A percentile compares a stretch with the other conserved stretches of the same genome.
These are phyloP conservation scores for Phodopus roborovskii DNA, from an alignment of 2,113 vertebrate genomes.

Conservation along the genomic window DNA sequence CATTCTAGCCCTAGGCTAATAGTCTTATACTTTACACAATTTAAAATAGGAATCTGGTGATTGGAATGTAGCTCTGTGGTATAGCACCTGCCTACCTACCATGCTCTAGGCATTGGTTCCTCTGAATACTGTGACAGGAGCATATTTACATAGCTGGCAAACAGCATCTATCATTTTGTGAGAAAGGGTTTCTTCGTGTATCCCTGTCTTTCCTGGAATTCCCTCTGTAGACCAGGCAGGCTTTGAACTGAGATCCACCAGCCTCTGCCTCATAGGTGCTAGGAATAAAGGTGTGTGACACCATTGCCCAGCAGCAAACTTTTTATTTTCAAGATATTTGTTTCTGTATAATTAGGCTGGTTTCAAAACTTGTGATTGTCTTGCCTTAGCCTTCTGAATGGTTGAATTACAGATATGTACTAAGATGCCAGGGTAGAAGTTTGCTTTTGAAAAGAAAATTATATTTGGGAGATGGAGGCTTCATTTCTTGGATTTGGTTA, in stretches of 20 bases:
- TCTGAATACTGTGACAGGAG: neutral
- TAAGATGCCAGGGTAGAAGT: neutral
- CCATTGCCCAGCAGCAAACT: neutral
- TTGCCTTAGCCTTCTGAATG: neutral
- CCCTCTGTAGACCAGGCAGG: neutral
- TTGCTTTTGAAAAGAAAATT: constrained; percentile 46
- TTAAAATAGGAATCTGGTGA: neutral
- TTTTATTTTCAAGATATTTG: neutral
- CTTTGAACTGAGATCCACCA: neutral
- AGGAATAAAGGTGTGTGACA: neutral
- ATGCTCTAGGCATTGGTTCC: neutral
- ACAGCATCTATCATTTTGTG: neutral
- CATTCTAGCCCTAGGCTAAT: neutral
- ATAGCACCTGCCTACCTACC: neutral
- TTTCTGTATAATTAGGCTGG: neutral
- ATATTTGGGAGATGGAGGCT: constrained; percentile 10
- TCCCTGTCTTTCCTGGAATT: neutral
- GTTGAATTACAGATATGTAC: neutral
- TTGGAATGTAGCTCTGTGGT: neutral
- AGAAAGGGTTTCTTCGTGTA: neutral
- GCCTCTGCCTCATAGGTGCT: too few relatives aligned
- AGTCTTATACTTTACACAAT: neutral
- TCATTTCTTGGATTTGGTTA: constrained; percentile 49
- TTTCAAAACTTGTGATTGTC: neutral
- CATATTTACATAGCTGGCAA: constrained; percentile 31